These are phyloP conservation scores for Falco cherrug DNA, from an alignment of 2,797 vertebrate species.

Conservation along the genomic window DNA sequence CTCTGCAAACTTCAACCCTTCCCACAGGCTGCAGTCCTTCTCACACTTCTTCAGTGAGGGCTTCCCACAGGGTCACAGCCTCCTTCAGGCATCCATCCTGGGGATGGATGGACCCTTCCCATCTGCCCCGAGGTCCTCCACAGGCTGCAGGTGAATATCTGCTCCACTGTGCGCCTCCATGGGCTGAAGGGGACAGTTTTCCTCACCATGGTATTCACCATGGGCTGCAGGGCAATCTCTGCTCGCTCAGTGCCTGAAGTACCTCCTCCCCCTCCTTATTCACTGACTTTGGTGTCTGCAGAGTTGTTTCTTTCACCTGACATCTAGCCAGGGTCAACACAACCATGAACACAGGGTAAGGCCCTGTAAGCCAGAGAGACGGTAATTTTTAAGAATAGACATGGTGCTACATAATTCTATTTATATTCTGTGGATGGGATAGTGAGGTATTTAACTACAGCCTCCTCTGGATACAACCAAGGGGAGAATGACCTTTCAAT, in stretches of 20 bases:
- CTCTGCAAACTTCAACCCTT: too few relatives aligned
- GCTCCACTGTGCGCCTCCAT: not conserved
- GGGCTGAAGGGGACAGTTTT: not conserved
- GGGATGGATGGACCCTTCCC: too few relatives aligned
- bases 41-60: too few relatives aligned
- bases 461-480: slow-evolving; percentile 30
- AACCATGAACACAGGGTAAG: not conserved
- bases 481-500: slow-evolving; percentile 63
- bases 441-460: slow-evolving; percentile 41
- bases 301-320: not conserved
- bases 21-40: too few relatives aligned
- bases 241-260: rapidly evolving
- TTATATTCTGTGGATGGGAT: slow-evolving; percentile 15
- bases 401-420: not conserved
- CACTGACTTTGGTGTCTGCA: too few relatives aligned
- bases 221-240: not conserved
- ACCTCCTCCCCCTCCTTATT: not conserved
- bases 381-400: not conserved
- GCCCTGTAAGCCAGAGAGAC: not conserved
- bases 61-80: too few relatives aligned
- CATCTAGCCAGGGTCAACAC: too few relatives aligned
- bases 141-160: too few relatives aligned
- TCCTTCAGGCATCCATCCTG: too few relatives aligned
- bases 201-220: not conserved
- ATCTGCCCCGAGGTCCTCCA: too few relatives aligned